phyloP scores from a whole-genome alignment of 2,888 invertebrate genomes.

The Spilosoma lubricipeda region DNA sequence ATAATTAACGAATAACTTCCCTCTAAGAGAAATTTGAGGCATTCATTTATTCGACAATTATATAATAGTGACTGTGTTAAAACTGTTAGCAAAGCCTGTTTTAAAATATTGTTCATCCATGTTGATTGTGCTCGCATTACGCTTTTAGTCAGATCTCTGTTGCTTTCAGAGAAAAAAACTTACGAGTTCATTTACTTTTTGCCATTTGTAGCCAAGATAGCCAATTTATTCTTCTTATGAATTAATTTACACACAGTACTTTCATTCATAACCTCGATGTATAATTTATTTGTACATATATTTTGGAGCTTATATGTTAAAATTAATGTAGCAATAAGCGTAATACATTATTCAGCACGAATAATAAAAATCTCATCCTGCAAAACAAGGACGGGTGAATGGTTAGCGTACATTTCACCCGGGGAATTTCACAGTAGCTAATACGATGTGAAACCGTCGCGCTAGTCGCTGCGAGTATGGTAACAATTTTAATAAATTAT shows the following conservation, averaged over 20 bases:
- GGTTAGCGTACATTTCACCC: constrained; percentile 56
- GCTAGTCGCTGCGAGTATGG: constrained; percentile 63
- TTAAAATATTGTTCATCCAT: background rate
- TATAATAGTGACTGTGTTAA: background rate
- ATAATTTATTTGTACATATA: constrained; percentile 11
- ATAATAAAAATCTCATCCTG: constrained; percentile 50
- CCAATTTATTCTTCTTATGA: constrained; percentile 11
- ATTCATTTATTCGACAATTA: background rate
- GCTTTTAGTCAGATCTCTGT: background rate
- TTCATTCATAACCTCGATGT: constrained; percentile 8
- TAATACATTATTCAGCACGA: constrained; percentile 44
- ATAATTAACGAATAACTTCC: background rate
- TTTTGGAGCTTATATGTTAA: constrained; percentile 17
- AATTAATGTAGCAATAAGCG: constrained; percentile 45
- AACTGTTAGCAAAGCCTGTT: background rate
- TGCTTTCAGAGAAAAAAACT: background rate
- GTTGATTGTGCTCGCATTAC: background rate
- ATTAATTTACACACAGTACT: constrained; percentile 18
- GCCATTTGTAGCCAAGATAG: background rate
- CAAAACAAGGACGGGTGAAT: constrained; percentile 48
- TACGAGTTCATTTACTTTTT: background rate
- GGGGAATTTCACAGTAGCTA: constrained; percentile 64
- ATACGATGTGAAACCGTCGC: constrained; percentile 56
- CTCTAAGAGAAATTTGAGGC: background rate
- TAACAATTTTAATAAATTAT: constrained; percentile 83